A percentile compares a stretch with the other conserved stretches of the same genome.
Conservation (phyloP, 2,113 vertebrate genomes). For the Cryptotis parvus region DNA sequence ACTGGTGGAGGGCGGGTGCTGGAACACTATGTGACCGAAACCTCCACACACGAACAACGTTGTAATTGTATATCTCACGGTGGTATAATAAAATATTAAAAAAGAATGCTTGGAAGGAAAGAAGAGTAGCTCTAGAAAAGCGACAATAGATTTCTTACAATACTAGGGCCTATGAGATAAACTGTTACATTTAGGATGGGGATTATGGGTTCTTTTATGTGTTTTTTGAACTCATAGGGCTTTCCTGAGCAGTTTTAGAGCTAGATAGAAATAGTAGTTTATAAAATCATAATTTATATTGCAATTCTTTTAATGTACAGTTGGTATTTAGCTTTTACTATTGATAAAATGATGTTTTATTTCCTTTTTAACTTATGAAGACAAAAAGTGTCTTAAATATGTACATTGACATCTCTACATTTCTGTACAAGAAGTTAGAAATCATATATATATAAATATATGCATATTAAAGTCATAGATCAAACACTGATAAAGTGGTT, state of each 20-base stretch:
- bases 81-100: too few species aligned
- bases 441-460: conserved; percentile 1
- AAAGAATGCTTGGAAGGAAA: background rate
- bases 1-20: too few species aligned
- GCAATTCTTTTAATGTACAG: background rate
- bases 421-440: background rate
- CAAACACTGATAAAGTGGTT: background rate
- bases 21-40: too few species aligned
- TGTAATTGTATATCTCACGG: too few species aligned
- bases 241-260: background rate
- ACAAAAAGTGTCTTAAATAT: background rate
- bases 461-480: too few species aligned
- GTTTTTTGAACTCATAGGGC: background rate
- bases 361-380: background rate
- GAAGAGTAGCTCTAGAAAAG: background rate
- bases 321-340: background rate
- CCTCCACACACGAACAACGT: too few species aligned
- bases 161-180: background rate
- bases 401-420: background rate
- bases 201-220: background rate
- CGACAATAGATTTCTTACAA: background rate
- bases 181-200: background rate
- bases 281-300: background rate
- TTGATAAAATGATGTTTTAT: background rate
- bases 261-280: too few species aligned